These are phyloP conservation scores for Netelia fuscicornis DNA, from an alignment of 2,888 invertebrate genomes.

Conservation along the genomic window DNA sequence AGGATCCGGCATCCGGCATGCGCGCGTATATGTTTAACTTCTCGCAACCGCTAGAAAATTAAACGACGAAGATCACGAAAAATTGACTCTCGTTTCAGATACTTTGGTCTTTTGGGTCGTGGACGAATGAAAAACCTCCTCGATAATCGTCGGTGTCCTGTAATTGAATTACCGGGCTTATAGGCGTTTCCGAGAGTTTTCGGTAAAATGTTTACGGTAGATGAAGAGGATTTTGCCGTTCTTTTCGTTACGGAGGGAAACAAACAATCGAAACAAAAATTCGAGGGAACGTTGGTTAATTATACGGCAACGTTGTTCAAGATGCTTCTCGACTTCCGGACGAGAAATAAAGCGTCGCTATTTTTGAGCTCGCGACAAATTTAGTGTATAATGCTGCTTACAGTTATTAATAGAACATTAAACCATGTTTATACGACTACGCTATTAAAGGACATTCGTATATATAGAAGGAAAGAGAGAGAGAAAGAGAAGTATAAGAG, in stretches of 20 bases:
- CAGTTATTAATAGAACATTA: slow-evolving; percentile 54
- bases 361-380: slow-evolving; percentile 58
- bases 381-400: slow-evolving; percentile 42
- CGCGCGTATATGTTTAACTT: not conserved
- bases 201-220: slow-evolving; percentile 10
- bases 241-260: slow-evolving; percentile 18
- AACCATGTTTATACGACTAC: slow-evolving; percentile 33
- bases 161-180: slow-evolving; percentile 57
- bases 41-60: slow-evolving; percentile 42
- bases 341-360: slow-evolving; percentile 28
- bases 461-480: not conserved
- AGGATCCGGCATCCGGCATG: slow-evolving; percentile 65
- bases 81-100: slow-evolving; percentile 31
- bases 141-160: slow-evolving; percentile 30
- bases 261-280: slow-evolving; percentile 1
- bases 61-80: slow-evolving; percentile 50
- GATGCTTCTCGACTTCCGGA: slow-evolving; percentile 59
- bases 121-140: slow-evolving; percentile 45
- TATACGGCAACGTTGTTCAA: slow-evolving; percentile 37
- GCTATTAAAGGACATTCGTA: slow-evolving; percentile 24
- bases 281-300: slow-evolving; percentile 46
- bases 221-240: slow-evolving; percentile 6
- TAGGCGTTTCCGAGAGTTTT: slow-evolving; percentile 51
- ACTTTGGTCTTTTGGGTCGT: not conserved
- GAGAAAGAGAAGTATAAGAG: no score